Evolutionary conservation across 92 coral and sea anemone species (phyloP), one percentile per base, ranked within the genome.

Genomic region (Pocillopora meandrina): DNA sequence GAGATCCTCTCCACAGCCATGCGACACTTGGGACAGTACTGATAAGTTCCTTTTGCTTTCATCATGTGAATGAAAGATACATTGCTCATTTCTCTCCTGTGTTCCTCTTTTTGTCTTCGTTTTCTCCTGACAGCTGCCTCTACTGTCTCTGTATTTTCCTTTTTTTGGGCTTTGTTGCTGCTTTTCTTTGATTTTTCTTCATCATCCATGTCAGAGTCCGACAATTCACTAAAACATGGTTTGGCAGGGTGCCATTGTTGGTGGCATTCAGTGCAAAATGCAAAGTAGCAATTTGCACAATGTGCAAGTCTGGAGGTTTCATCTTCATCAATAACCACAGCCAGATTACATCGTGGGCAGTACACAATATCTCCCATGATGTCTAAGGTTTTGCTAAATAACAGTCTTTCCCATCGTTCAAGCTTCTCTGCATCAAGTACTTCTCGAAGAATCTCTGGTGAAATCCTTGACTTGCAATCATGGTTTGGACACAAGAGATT

Each of bases 251-350:
- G 99, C 99, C 99, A 96, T 9, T 87, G 88, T 64, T 87, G 92
- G 15, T 89, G 92, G 42, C 99, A 96, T 26, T 96, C 99, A 14
- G 95, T 95, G 66, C 99, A 96, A 82, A 96, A 94, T 59, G 98
- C 89, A 89, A 83, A 92, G 65, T 75, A 96, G 70, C 99, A 96
- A 21, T 61, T 71, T 34, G 93, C 92, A 82, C 99, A 96, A 63
- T 88, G 98, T 57, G 91, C 99, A 62, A 96, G 95, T 65, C 80
- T 87, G 11, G 97, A 94, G n/a, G 87, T 23, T 56, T 89, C 94
- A 63, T 89, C 97, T 61, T 96, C 98, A 64, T 96, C 98, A 2
- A 88, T 92, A 2, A 96, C 89, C 19, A 92, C 99, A 21, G 94
- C 94, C 15, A 81, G 69, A 82, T 92, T 94, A 68, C 99, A 96